Percentiles rank a stretch among this genome's conserved stretches.
Evolutionary conservation across 2,113 vertebrate genomes (phyloP).

Genomic region (Phrynocephalus versicolor): DNA sequence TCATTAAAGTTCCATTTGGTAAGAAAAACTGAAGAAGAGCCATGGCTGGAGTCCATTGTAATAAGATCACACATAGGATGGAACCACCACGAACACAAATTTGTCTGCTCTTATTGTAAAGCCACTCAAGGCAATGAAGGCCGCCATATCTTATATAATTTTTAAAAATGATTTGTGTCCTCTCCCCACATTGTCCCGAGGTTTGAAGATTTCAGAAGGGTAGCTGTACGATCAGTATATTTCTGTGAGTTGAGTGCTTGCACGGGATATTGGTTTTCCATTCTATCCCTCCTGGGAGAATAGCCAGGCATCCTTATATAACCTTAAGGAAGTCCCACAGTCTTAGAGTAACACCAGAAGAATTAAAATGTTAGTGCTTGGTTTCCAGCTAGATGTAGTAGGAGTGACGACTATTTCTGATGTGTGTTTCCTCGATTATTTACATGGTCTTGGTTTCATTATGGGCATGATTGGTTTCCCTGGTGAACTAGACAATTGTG

Average conservation of each 20-base stretch:
- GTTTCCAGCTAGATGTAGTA: not conserved
- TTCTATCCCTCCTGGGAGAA: no score
- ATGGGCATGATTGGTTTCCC: no score
- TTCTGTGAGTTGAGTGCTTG: no score
- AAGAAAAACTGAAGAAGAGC: no score
- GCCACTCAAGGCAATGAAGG: not conserved
- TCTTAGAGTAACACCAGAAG: no score
- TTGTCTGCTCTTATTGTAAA: not conserved
- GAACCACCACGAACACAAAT: not conserved
- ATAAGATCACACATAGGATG: not conserved
- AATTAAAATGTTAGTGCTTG: no score
- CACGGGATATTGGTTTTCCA: no score
- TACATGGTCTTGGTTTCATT: not conserved
- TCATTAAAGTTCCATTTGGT: no score
- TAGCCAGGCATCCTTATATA: no score
- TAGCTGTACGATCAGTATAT: no score
- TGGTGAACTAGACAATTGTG: not conserved
- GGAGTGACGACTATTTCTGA: not conserved
- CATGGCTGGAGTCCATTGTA: no score
- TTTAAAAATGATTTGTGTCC: not conserved
- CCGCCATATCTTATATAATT: not conserved
- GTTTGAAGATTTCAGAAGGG: not conserved
- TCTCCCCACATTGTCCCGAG: not conserved
- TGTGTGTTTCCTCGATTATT: not conserved
- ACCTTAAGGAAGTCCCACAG: no score